Conservation (phyloP, 1,140 invertebrate species). For the Drosophila pallidifrons region DNA sequence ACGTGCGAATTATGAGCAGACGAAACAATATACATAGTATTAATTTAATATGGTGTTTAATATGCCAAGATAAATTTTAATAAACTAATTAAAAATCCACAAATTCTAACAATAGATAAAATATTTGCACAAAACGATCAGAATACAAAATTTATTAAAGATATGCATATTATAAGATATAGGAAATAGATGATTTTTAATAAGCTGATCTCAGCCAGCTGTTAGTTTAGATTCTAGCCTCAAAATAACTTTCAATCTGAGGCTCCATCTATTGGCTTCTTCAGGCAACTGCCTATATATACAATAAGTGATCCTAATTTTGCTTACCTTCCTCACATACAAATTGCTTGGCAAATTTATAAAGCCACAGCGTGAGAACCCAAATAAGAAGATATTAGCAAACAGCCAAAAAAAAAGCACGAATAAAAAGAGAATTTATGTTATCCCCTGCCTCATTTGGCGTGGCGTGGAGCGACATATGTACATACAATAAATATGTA, state of each 20-base stretch:
- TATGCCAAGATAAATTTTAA: no score
- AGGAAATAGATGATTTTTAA: no score
- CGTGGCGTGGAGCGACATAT: neutral
- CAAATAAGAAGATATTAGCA: slow-evolving; percentile 49
- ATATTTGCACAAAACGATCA: no score
- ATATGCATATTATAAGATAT: no score
- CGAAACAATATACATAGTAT: neutral
- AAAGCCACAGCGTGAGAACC: slow-evolving; percentile 50
- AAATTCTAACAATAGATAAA: no score
- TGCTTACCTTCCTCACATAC: slow-evolving; percentile 1
- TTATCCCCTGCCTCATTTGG: slow-evolving; percentile 28
- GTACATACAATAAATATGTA: neutral
- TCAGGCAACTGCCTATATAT: neutral
- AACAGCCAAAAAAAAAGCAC: slow-evolving; percentile 20
- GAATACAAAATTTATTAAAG: no score
- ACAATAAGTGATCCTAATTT: slow-evolving; percentile 9
- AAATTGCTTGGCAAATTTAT: slow-evolving; percentile 43
- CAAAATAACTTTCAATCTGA: no score
- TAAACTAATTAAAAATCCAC: no score
- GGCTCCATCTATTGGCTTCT: no score
- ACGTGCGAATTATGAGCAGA: neutral
- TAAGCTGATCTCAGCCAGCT: no score
- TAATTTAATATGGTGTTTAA: neutral
- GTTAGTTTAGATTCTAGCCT: no score
- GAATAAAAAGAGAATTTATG: slow-evolving; percentile 30